Evolutionary conservation across 2,888 invertebrate genomes (phyloP).

Genomic region (Trichopoda pennipes): DNA sequence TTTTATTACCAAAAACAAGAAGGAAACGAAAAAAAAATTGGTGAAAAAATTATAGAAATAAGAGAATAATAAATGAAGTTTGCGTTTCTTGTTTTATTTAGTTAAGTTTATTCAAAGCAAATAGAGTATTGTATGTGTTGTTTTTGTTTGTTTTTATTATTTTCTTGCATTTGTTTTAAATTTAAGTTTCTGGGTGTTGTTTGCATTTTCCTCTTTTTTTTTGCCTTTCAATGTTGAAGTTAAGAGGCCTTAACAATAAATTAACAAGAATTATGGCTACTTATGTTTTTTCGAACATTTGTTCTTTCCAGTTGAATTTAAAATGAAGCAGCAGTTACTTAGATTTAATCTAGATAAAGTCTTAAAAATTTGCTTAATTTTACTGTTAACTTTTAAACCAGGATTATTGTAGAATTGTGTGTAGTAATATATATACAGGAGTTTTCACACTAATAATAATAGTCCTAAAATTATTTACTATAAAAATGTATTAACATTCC

Average conservation of each 20-base stretch:
- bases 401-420: background rate
- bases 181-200: constrained; percentile 25
- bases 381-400: constrained; percentile 4
- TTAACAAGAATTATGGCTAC: constrained; percentile 67
- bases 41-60: constrained; percentile 21
- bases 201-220: background rate
- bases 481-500: no score
- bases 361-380: constrained; percentile 7
- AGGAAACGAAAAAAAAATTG: constrained; percentile 34
- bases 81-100: constrained; percentile 27
- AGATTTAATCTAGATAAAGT: constrained; percentile 18
- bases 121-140: constrained; percentile 33
- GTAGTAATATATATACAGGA: no score
- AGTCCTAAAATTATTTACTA: no score
- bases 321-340: constrained; percentile 27
- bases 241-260: constrained; percentile 63
- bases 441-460: no score
- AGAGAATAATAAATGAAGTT: constrained; percentile 66
- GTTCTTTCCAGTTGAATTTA: constrained; percentile 27
- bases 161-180: constrained; percentile 22
- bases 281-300: constrained; percentile 47
- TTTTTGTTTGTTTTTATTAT: background rate
- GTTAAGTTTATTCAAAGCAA: constrained; percentile 56
- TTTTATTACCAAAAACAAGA: constrained; percentile 61
- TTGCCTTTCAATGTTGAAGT: constrained; percentile 33